A percentile compares a stretch with the other conserved stretches of the same genome.
Evolutionary conservation across 2,113 vertebrate genomes (phyloP).

Genomic region (Rhinichthys klamathensis): DNA sequence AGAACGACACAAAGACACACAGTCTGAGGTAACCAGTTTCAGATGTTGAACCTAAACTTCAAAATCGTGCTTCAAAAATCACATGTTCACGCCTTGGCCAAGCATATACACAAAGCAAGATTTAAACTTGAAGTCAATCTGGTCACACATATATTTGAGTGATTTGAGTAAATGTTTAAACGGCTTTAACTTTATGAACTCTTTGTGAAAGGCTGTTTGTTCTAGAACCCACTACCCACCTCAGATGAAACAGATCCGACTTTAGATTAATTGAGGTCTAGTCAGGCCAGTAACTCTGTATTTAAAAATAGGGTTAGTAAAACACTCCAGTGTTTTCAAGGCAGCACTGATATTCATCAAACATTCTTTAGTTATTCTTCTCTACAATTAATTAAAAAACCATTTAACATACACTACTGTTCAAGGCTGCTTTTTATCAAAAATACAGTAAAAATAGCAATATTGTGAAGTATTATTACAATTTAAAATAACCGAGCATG

Average conservation of each 20-base stretch:
- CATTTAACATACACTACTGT: background rate
- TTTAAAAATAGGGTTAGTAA: too few relatives aligned
- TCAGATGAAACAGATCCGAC: background rate
- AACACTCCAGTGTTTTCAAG: too few relatives aligned
- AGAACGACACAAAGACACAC: conserved; percentile 71
- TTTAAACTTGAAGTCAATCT: background rate
- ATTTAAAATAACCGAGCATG: background rate
- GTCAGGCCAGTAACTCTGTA: background rate
- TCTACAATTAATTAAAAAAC: background rate
- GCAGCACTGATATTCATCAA: background rate
- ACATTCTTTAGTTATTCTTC: background rate
- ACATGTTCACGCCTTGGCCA: background rate
- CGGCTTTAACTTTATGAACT: background rate
- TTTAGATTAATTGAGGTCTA: background rate
- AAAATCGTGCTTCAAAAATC: background rate
- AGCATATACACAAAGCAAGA: background rate
- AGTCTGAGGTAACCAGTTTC: conserved; percentile 39
- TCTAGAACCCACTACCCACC: background rate
- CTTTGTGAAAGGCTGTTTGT: background rate
- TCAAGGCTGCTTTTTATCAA: background rate
- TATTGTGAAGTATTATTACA: background rate
- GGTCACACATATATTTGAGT: background rate
- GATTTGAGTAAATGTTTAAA: conserved; percentile 4
- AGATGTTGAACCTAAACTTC: background rate
- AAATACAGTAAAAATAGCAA: background rate